Evolutionary conservation across 2,888 invertebrate genomes (phyloP), one percentile per base, ranked within the genome.

Genomic region (Malacosoma neustria): DNA sequence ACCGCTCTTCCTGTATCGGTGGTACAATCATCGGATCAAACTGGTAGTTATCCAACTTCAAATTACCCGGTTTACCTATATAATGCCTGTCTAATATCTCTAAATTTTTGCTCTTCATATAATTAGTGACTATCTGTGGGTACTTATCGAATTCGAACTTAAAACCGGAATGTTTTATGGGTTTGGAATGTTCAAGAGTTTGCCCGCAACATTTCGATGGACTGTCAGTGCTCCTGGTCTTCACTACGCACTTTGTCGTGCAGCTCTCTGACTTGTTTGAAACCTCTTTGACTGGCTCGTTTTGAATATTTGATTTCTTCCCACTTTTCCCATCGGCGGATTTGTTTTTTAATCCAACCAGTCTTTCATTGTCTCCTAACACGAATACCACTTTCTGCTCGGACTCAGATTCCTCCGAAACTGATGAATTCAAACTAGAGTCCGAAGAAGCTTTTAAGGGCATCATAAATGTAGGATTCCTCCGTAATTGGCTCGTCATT

Each of bases 121-220:
- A 92, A 72, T 91, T 91, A 54, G 89, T 90, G 51, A 91, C 90
- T 66, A 91, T 91, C 66, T 91, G 91, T 15, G 91, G 91, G 74
- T 91, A 91, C 73, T 91, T 90, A 68, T 90, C 90, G 60, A 92
- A 90, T 66, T 91, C 91, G 64, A 92, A 92, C 72, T 91, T 92
- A 67, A 91, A 90, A 57, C 91, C 91, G 67, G 90, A 90, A 87
- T 90, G 89, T 80, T 88, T 87, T 57, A 89, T 89, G 54, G 85
- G 81, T 65, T 85, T 87, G 84, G 86, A 87, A 87, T 87, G 87
- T 81, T 86, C 81, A 63, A 84, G 82, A 58, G 77, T 82, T 63
- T 81, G 82, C 43, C 67, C 69, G 69, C 84, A 85, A 70, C 85
- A 85, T 42, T 74, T 75, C 7, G 81, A 73, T 37, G 80, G 73